Evolutionary conservation across 2,888 invertebrate genomes (phyloP), one percentile per base, ranked within the genome.

Genomic region (Callinectes sapidus): DNA sequence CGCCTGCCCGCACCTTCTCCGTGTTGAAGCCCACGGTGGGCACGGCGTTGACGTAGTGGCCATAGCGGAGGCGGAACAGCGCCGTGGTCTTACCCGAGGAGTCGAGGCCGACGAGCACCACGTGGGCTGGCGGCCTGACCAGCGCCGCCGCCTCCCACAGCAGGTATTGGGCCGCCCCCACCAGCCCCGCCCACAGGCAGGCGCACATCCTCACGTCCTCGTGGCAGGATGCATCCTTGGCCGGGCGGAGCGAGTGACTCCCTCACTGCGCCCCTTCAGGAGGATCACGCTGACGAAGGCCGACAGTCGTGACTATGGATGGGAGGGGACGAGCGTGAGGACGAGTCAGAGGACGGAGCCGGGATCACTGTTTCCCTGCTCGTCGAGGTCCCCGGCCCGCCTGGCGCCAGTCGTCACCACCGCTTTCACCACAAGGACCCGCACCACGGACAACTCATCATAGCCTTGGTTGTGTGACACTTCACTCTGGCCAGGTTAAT

Each of bases 21-120:
- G 89, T 91, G 90, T 94, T 94, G 90, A 94, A 94, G 32, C 92
- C 94, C 18, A 93, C 93, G n/a, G 94, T 94, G 39, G 94, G 94
- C 61, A 91, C 89, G 86, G 94, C 92, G 85, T 93, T 93, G 39
- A 94, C 93, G 90, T 94, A 94, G 87, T 93, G 94, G 14, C 94
- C 93, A 48, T 94, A 94, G 18, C 91, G 54, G 32, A 94, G 90
- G n/a, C 94, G 92, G 66, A 94, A 87, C 13, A 94, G 91, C 6
- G 89, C 91, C 35, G 94, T 94, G 48, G 94, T 94, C 71, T 94
- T 94, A n/a, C 94, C 94, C 13, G 94, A 90, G 16, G 93, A 93
- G 87, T 94, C 94, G 42, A 94, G 90, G 13, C 94, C 94, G 3
- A 94, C 93, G 48, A 94, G 89, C 14, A 94, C 94, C 81, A 94